phyloP scores from a whole-genome alignment of 2,113 vertebrate genomes.

The Hippocampus barbouri region DNA sequence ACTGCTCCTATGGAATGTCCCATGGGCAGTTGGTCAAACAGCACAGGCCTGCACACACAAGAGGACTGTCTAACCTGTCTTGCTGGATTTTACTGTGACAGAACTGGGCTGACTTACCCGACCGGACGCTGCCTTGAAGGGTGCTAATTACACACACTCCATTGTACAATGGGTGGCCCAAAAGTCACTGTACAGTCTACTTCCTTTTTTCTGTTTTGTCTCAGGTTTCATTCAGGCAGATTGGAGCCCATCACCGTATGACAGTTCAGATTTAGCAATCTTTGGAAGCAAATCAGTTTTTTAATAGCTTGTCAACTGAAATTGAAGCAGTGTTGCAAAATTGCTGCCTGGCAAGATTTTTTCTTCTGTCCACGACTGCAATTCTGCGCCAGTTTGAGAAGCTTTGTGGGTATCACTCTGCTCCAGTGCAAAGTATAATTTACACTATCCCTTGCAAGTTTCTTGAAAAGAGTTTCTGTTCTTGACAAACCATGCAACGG shows the following conservation, averaged over 20 bases:
- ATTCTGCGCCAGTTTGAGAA: no score
- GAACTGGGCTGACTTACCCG: constrained; percentile 62
- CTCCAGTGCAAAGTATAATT: no score
- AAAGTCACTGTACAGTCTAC: neutral
- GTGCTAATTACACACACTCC: constrained; percentile 52
- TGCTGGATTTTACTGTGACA: constrained; percentile 74
- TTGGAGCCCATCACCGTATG: neutral
- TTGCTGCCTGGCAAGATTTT: neutral
- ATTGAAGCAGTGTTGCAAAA: neutral
- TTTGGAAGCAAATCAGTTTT: neutral
- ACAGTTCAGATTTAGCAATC: no score
- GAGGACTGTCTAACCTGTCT: constrained; percentile 73
- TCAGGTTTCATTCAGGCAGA: neutral
- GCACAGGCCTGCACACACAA: constrained; percentile 62
- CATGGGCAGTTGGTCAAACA: constrained; percentile 77
- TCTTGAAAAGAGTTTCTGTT: no score
- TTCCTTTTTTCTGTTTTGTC: neutral
- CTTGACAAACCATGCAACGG: no score
- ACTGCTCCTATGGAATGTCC: constrained; percentile 71
- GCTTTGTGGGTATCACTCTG: no score
- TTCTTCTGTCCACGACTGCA: no score
- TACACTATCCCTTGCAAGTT: no score
- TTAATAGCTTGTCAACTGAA: neutral
- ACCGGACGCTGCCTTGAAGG: constrained; percentile 75
- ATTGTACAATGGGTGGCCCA: neutral